Base-by-base conservation (phyloP, 2,113 vertebrate species). In the Indicator indicator region DNA sequence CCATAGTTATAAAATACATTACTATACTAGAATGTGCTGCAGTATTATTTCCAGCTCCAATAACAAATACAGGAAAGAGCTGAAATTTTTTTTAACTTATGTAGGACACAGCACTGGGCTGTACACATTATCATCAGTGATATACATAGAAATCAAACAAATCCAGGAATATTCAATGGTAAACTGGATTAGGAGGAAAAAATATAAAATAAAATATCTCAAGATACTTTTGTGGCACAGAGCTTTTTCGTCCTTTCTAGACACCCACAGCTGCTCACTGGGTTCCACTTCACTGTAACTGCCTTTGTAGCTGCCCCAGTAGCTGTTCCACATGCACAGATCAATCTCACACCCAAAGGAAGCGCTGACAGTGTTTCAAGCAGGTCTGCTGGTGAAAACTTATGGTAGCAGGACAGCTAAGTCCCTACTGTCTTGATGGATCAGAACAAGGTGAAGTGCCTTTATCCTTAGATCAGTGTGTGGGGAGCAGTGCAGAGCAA, bases 401-500 rank as follows among this genome's bases (percentile, higher is more conserved):
- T 0, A 0, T 6, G 20, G 33, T 6, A 40, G 3, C 32, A 12
- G 16, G 28, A 32, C 7, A 44, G 19, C 30, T 44, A 5, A 3
- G 7, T 32, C 67, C 46, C 75, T 30, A 2, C 71, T 55, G 30
- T 8, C 11, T 2, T 4, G 24, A 36, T 11, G 36, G 19, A 59
- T 48, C 60, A 54, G 26, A n/a, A 1, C 16, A 40, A 24, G 44
- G 40, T 20, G 14, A 63, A 56, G 20, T 81, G 46, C 20, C 4
- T 13, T 18, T 23, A 17, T 0, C 32, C 59, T 65, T 1, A 11
- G 30, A 3, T 19, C 24, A 9, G 0, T 2, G 0, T 3, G 11
- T 1, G 18, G 50, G 1, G 3, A 68, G 33, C 5, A 0, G 44
- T 5, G 32, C 42, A 2, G 23, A 21, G 42, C 33, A 2, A 1